These are phyloP conservation scores for Drosophila antonietae DNA, from an alignment of 2,888 invertebrate species.

Conservation along the genomic window DNA sequence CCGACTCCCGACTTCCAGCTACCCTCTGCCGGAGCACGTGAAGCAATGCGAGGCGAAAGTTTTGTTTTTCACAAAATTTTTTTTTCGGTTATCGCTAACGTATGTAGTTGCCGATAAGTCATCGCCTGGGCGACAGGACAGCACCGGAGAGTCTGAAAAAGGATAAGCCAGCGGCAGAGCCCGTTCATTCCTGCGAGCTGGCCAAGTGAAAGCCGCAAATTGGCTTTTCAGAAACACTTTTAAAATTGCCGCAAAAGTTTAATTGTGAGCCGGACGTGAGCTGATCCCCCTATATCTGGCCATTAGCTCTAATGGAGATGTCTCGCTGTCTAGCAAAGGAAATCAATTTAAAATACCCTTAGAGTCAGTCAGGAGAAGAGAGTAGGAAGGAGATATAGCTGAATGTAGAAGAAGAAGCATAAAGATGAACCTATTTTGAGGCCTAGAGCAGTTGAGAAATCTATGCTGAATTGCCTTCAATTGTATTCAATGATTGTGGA, in stretches of 20 bases:
- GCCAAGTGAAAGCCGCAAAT: conserved; percentile 45
- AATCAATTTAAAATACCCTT: neutral
- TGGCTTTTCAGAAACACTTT: conserved; percentile 20
- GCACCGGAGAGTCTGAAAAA: neutral
- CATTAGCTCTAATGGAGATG: conserved; percentile 24
- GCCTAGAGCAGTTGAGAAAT: too few species aligned
- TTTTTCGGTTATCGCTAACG: conserved; percentile 57
- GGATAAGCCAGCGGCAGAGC: conserved; percentile 2
- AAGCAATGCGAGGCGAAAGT: conserved; percentile 43
- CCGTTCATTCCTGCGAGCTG: conserved; percentile 14
- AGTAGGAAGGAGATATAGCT: too few species aligned
- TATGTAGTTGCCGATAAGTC: conserved; percentile 56
- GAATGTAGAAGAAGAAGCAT: too few species aligned
- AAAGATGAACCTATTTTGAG: too few species aligned
- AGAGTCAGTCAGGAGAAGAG: neutral
- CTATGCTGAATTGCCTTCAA: too few species aligned
- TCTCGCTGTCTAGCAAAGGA: neutral
- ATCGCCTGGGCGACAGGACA: conserved; percentile 34
- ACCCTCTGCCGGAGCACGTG: conserved; percentile 5
- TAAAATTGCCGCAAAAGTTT: conserved; percentile 34
- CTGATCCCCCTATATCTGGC: conserved; percentile 7
- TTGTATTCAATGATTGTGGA: too few species aligned
- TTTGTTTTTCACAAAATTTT: conserved; percentile 45
- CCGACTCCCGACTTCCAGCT: neutral
- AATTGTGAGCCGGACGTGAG: conserved; percentile 44